Conservation (phyloP, 2,888 invertebrate species). For the Lasius fuliginosus region DNA sequence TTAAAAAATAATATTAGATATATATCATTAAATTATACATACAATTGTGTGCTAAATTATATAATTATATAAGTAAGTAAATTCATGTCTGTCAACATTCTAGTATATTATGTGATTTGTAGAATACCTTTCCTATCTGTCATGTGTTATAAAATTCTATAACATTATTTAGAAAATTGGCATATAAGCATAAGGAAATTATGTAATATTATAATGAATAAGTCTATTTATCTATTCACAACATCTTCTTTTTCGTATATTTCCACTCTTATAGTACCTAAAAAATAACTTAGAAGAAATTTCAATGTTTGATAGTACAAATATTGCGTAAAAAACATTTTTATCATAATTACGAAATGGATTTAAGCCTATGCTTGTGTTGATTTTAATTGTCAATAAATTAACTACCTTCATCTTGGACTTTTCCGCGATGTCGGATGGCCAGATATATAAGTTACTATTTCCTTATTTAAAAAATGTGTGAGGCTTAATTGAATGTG, state of each 20-base stretch:
- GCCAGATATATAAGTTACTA: constrained; percentile 1
- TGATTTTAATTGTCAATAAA: constrained; percentile 24
- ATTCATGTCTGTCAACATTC: constrained; percentile 61
- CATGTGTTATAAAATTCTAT: constrained; percentile 61
- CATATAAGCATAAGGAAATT: constrained; percentile 57
- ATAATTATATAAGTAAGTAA: constrained; percentile 54
- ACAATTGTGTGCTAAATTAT: constrained; percentile 69
- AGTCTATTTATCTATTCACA: constrained; percentile 38
- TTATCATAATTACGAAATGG: constrained; percentile 10
- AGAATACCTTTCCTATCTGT: constrained; percentile 56
- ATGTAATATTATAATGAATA: constrained; percentile 46
- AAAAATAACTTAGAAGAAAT: constrained; percentile 25
- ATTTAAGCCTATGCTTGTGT: constrained; percentile 21
- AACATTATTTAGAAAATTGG: constrained; percentile 57
- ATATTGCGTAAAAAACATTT: constrained; percentile 29
- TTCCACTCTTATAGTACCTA: not conserved
- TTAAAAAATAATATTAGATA: constrained; percentile 59
- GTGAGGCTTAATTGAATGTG: constrained; percentile 29
- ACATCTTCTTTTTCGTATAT: constrained; percentile 1
- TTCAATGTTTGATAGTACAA: constrained; percentile 2
- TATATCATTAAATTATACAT: constrained; percentile 61
- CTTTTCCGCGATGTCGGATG: not conserved
- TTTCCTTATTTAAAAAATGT: constrained; percentile 20
- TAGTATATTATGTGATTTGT: constrained; percentile 57
- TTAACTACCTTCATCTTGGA: constrained; percentile 4